These are phyloP conservation scores for Dione juno DNA, from an alignment of 2,888 invertebrate species.

Conservation along the genomic window DNA sequence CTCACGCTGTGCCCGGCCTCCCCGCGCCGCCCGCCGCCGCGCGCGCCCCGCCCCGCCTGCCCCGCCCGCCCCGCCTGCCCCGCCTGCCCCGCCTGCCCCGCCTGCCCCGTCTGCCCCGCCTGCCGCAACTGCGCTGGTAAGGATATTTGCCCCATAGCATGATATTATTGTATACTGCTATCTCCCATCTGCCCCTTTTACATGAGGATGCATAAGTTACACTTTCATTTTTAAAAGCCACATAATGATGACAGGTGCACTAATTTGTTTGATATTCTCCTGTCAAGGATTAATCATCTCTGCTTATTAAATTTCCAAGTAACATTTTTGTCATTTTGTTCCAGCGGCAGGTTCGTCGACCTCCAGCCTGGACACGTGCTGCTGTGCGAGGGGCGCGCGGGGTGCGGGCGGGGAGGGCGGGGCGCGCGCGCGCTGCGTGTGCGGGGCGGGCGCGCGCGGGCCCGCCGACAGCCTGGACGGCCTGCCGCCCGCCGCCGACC, in stretches of 20 bases:
- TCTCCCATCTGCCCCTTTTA: no score
- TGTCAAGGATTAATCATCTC: no score
- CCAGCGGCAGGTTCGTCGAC: constrained; percentile 20
- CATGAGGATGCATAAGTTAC: no score
- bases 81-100: constrained; percentile 49
- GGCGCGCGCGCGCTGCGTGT: constrained; percentile 47
- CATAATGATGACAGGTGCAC: no score
- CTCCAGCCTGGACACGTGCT: constrained; percentile 27
- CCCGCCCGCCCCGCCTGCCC: constrained; percentile 47
- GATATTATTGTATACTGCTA: no score
- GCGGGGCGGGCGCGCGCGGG: constrained; percentile 49
- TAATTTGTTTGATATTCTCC: no score
- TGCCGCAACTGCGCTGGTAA: constrained; percentile 24
- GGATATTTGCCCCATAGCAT: no score
- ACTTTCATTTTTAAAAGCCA: no score
- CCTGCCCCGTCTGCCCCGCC: constrained; percentile 1
- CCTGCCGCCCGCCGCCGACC: constrained; percentile 87
- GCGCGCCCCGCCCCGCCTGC: constrained; percentile 49
- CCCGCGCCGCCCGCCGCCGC: constrained; percentile 58
- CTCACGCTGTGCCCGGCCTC: constrained; percentile 76
- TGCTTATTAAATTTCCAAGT: no score
- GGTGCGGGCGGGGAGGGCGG: constrained; percentile 50
- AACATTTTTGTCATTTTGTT: no score
- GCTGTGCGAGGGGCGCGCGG: constrained; percentile 46
- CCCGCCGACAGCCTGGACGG: constrained; percentile 87